Percentiles rank a stretch among this genome's conserved stretches.
These are phyloP conservation scores for Lepilemur septentrionalis DNA, from an alignment of 2,797 vertebrate species.

Conservation along the genomic window DNA sequence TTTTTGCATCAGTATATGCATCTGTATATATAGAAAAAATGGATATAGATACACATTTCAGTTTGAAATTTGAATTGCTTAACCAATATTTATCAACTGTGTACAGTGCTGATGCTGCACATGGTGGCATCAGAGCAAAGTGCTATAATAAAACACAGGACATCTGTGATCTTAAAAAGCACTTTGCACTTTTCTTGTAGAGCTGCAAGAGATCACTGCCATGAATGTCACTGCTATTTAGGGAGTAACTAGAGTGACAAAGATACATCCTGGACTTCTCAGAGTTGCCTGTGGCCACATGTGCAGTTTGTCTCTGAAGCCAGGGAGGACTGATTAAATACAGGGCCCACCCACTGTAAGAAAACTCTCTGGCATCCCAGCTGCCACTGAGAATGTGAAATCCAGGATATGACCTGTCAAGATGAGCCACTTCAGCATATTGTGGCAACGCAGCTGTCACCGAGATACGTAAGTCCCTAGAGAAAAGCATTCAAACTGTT, in stretches of 20 bases:
- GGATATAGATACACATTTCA: not conserved
- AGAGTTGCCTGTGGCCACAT: not conserved
- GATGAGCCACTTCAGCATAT: conserved; percentile 38
- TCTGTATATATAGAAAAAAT: not conserved
- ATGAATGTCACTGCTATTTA: conserved; percentile 21
- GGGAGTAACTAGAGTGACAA: not conserved
- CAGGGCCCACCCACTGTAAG: not conserved
- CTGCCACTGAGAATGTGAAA: conserved; percentile 64
- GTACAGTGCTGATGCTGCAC: rapidly evolving
- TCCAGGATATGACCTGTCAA: conserved; percentile 65
- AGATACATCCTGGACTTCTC: not conserved
- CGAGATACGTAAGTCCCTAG: conserved; percentile 31
- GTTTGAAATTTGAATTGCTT: not conserved
- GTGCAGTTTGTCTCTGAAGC: conserved; percentile 7
- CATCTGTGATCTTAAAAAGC: not conserved
- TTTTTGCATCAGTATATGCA: not conserved
- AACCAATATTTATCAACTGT: not conserved
- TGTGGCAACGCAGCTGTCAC: conserved; percentile 67
- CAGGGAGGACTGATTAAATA: not conserved
- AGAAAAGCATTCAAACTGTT: conserved; percentile 33
- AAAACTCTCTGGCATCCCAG: conserved; percentile 57
- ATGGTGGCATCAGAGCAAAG: not conserved
- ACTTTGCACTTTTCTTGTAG: not conserved
- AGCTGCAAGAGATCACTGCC: not conserved
- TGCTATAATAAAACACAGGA: not conserved